A percentile compares a stretch with the other conserved stretches of the same genome.
These are phyloP conservation scores for Ostrea edulis DNA, from an alignment of 1,140 invertebrate genomes.

Conservation along the genomic window DNA sequence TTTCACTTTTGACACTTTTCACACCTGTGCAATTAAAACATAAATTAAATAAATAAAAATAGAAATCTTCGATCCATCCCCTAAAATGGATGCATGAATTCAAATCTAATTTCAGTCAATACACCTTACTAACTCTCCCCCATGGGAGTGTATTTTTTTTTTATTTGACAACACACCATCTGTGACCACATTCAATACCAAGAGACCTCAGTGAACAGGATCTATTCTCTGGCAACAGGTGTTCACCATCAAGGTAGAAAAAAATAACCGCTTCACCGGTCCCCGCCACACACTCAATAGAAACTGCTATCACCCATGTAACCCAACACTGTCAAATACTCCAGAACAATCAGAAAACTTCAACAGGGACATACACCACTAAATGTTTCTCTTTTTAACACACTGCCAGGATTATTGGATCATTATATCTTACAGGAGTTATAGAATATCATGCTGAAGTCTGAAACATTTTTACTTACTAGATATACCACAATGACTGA, in stretches of 20 bases:
- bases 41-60: too few relatives aligned
- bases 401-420: neutral
- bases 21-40: too few relatives aligned
- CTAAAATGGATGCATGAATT: neutral
- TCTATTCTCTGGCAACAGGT: constrained; percentile 22
- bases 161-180: neutral
- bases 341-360: neutral
- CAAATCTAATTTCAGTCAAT: neutral
- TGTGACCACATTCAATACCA: neutral
- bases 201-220: neutral
- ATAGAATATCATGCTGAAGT: neutral
- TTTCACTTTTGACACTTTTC: too few relatives aligned
- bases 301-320: neutral
- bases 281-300: neutral
- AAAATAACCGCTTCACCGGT: neutral
- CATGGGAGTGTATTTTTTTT: neutral
- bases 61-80: too few relatives aligned
- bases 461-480: too few relatives aligned
- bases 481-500: too few relatives aligned
- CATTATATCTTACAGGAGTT: neutral
- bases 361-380: neutral
- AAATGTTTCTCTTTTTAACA: neutral
- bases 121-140: neutral
- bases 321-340: neutral
- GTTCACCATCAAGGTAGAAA: neutral